These are phyloP conservation scores for Podarcis raffonei DNA, from an alignment of 2,113 vertebrate species.

Conservation along the genomic window DNA sequence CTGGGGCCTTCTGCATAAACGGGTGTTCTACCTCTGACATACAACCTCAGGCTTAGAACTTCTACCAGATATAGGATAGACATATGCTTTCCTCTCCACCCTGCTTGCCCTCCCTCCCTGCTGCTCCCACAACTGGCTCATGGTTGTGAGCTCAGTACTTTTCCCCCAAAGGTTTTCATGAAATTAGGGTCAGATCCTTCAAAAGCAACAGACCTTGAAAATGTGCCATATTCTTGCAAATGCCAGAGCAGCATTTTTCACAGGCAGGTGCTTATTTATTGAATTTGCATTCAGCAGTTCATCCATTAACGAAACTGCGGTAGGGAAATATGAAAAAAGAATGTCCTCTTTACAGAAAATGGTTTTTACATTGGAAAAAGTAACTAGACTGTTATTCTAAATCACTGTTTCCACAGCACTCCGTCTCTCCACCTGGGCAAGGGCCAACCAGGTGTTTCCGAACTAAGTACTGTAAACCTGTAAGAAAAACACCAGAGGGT, in stretches of 20 bases:
- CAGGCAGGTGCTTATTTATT: neutral
- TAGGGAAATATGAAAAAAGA: neutral
- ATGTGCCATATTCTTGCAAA: neutral
- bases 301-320: neutral
- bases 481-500: neutral
- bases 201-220: neutral
- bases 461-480: neutral
- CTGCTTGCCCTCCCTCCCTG: neutral
- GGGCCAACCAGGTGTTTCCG: neutral
- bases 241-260: neutral
- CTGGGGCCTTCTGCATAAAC: neutral
- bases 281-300: neutral
- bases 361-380: neutral
- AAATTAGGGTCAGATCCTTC: neutral
- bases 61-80: neutral
- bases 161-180: rapidly evolving
- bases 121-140: neutral
- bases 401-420: neutral
- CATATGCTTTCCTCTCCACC: neutral
- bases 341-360: neutral
- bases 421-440: neutral
- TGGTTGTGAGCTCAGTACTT: neutral
- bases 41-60: neutral
- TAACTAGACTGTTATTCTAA: neutral
- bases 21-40: neutral